These are phyloP conservation scores for Eueides isabella DNA, from an alignment of 1,140 invertebrate genomes.

Conservation along the genomic window DNA sequence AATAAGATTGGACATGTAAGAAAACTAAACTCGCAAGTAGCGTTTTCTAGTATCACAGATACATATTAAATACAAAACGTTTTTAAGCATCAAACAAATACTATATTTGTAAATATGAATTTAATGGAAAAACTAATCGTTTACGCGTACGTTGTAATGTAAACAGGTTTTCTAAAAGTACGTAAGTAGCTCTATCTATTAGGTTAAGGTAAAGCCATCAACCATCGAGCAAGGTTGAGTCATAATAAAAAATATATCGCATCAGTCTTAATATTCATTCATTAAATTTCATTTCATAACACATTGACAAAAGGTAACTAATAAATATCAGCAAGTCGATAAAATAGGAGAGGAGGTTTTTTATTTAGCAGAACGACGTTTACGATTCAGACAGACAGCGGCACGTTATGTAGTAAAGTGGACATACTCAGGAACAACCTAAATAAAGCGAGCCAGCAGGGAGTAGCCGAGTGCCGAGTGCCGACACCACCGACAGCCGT, in stretches of 20 bases:
- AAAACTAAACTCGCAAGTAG: too few relatives aligned
- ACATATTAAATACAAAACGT: background rate
- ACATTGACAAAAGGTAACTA: background rate
- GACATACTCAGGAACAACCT: constrained; percentile 76
- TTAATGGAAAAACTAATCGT: background rate
- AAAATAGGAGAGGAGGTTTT: background rate
- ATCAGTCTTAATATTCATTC: background rate
- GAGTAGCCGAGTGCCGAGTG: constrained; percentile 49
- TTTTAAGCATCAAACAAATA: background rate
- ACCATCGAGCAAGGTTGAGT: constrained; percentile 24
- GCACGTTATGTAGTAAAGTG: constrained; percentile 48
- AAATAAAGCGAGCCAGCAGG: constrained; percentile 77
- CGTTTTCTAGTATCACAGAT: too few relatives aligned
- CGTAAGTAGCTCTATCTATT: constrained; percentile 26
- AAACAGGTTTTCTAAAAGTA: constrained; percentile 32
- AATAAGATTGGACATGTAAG: too few relatives aligned
- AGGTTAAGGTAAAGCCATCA: constrained; percentile 31
- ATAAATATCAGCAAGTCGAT: background rate
- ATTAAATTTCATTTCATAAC: background rate
- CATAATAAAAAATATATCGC: background rate
- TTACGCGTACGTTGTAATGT: constrained; percentile 42
- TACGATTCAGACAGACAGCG: constrained; percentile 44
- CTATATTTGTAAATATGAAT: background rate
- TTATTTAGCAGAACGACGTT: background rate
- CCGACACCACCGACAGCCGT: constrained; percentile 66